Evolutionary conservation across 2,113 vertebrate genomes (phyloP).

Genomic region (Pygoscelis adeliae): DNA sequence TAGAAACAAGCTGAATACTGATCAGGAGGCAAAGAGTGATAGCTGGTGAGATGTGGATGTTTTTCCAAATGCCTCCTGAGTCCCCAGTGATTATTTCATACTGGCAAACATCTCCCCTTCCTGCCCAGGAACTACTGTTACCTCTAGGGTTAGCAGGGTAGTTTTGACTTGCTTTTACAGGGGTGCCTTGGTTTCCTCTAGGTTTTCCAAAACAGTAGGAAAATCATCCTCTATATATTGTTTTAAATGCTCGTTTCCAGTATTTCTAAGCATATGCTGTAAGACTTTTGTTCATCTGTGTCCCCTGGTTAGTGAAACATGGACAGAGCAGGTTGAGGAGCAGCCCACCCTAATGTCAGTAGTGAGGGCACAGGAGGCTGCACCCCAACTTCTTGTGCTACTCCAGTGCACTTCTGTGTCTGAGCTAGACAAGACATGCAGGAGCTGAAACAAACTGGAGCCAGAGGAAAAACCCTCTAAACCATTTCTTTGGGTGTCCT

Average conservation of each 20-base stretch:
- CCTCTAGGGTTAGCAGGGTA: not conserved
- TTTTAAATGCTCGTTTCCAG: not conserved
- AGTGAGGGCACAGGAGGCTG: not conserved
- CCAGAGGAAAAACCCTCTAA: not conserved
- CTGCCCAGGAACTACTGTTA: not conserved
- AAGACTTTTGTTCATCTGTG: not conserved
- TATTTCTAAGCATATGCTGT: not conserved
- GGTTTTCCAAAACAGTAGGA: not conserved
- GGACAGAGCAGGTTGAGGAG: not conserved
- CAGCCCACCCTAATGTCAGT: not conserved
- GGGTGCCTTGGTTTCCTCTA: not conserved
- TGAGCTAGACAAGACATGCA: not conserved
- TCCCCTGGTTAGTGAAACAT: not conserved
- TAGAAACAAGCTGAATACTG: not conserved
- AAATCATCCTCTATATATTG: not conserved
- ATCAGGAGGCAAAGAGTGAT: not conserved
- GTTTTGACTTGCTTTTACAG: not conserved
- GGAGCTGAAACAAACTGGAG: not conserved
- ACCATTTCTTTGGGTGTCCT: not conserved
- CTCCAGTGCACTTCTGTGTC: not conserved
- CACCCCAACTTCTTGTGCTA: not conserved
- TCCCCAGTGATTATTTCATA: not conserved
- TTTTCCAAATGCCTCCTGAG: not conserved
- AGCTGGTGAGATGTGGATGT: not conserved
- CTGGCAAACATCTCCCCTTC: not conserved